Conservation (phyloP, 2,113 vertebrate genomes). For the Casuarius casuarius region DNA sequence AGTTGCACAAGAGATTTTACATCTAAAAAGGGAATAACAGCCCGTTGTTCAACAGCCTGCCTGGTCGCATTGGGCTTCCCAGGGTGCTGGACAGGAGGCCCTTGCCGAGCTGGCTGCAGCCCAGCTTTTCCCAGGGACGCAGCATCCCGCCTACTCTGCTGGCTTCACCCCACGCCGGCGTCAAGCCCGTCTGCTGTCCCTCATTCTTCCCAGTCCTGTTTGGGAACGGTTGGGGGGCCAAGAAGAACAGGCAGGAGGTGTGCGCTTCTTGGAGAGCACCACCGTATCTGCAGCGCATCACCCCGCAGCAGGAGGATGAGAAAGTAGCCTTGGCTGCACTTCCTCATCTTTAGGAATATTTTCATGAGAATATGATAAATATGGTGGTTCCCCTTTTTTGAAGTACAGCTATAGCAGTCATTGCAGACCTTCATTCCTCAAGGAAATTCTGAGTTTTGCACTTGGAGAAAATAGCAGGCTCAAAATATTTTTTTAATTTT, state of each 20-base stretch:
- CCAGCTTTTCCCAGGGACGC: background rate
- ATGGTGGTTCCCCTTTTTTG: background rate
- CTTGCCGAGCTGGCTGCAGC: background rate
- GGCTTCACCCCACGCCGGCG: rapidly evolving
- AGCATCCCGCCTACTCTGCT: background rate
- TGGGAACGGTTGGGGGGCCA: rapidly evolving
- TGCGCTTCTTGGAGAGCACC: background rate
- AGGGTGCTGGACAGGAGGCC: background rate
- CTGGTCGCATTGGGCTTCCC: background rate
- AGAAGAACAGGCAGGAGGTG: background rate
- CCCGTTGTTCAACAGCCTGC: background rate
- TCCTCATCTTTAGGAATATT: background rate
- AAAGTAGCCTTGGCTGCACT: background rate
- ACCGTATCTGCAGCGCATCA: background rate
- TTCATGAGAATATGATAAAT: background rate
- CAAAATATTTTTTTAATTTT: background rate
- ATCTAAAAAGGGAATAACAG: background rate
- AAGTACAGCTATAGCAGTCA: background rate
- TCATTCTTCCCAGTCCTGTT: background rate
- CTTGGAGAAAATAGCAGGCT: background rate
- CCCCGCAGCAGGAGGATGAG: background rate
- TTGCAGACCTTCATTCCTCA: background rate
- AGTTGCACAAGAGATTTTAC: background rate
- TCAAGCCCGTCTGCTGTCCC: rapidly evolving
- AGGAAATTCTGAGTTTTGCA: background rate